Conservation (phyloP, 2,797 vertebrate genomes). For the Pampus argenteus region DNA sequence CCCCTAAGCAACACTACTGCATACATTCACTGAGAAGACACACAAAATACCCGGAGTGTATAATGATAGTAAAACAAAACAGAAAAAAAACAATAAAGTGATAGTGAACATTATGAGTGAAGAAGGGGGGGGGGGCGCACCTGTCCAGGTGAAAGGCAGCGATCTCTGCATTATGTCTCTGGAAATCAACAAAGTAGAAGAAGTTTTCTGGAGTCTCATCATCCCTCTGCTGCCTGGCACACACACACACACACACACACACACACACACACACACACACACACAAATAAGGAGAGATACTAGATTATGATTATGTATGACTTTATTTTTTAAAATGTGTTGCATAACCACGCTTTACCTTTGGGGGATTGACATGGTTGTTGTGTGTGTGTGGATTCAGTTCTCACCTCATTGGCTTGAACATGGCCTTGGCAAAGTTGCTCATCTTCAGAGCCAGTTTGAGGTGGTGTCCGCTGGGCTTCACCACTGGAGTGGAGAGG, state of each 20-base stretch:
- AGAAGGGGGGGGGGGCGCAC: conserved; percentile 71
- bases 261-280: conserved; percentile 31
- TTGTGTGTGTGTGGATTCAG: background rate
- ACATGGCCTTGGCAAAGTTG: conserved; percentile 97
- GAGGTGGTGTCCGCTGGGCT: conserved; percentile 96
- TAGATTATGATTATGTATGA: conserved; percentile 7
- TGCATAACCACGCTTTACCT: background rate
- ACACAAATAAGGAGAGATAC: conserved; percentile 25
- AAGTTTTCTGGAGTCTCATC: conserved; percentile 92
- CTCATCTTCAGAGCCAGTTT: conserved; percentile 93
- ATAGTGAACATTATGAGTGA: conserved; percentile 6
- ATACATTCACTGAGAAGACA: conserved; percentile 3
- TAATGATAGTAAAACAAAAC: conserved; percentile 10
- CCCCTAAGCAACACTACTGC: background rate
- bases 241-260: conserved; percentile 46
- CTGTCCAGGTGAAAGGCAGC: conserved; percentile 98
- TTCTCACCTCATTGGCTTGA: conserved; percentile 98
- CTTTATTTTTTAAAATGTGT: conserved; percentile 1
- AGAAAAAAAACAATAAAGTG: background rate
- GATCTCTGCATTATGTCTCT: conserved; percentile 97
- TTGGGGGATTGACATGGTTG: background rate
- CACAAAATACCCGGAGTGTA: conserved; percentile 6
- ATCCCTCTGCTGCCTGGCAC: conserved; percentile 90
- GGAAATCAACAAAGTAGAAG: conserved; percentile 96
- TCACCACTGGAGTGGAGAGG: conserved; percentile 87